Percentiles rank a stretch among this genome's conserved stretches.
Evolutionary conservation across 2,797 vertebrate species (phyloP).

Genomic region (Thaleichthys pacificus): DNA sequence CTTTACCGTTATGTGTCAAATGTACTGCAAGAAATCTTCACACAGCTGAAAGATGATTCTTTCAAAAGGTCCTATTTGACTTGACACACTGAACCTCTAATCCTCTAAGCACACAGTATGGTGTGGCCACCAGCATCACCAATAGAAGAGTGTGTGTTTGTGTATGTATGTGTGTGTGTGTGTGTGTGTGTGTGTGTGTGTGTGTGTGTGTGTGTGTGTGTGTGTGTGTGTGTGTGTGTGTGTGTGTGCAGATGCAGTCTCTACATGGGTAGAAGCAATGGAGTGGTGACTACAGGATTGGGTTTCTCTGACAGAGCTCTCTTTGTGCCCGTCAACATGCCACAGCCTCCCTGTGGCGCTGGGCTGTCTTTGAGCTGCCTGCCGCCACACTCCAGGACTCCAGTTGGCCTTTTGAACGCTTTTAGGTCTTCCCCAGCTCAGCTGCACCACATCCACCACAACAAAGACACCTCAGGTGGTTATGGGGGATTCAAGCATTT

Average conservation of each 20-base stretch:
- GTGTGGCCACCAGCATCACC: neutral
- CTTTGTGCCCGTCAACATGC: neutral
- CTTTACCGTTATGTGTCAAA: neutral
- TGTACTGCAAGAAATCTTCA: neutral
- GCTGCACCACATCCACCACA: slow-evolving; percentile 15
- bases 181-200: neutral
- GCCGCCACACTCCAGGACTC: slow-evolving; percentile 10
- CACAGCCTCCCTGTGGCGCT: neutral
- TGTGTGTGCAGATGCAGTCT: neutral
- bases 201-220: neutral
- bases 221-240: neutral
- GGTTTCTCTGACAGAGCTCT: slow-evolving; percentile 1
- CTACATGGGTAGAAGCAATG: neutral
- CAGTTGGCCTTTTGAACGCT: slow-evolving; percentile 10
- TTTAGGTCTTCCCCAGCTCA: slow-evolving; percentile 1
- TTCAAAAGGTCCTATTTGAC: neutral
- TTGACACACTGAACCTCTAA: neutral
- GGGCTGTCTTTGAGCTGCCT: slow-evolving; percentile 1
- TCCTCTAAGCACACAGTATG: neutral
- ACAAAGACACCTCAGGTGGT: slow-evolving; percentile 24
- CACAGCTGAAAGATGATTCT: neutral
- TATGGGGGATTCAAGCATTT: slow-evolving; percentile 20
- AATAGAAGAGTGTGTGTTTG: neutral
- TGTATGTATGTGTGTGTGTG: too few species aligned
- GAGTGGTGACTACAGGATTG: neutral